Conservation (phyloP, 1,140 invertebrate genomes). For the Stegodyphus mimosarum region DNA sequence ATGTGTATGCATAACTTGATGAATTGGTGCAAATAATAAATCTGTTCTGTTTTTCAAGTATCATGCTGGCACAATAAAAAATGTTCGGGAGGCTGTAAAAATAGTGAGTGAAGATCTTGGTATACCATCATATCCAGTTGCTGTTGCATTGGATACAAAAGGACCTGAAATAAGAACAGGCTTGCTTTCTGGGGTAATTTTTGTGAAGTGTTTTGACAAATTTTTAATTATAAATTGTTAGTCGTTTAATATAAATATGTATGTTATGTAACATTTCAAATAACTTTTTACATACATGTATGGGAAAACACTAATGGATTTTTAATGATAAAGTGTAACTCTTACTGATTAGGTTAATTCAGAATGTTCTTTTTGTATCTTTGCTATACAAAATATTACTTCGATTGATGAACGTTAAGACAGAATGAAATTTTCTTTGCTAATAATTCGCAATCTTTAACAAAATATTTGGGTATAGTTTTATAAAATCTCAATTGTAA, state of each 20-base stretch:
- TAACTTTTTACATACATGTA: background rate
- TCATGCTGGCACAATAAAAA: constrained; percentile 89
- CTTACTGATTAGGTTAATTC: too few species aligned
- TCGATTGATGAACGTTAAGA: too few species aligned
- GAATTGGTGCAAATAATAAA: background rate
- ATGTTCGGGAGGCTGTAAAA: constrained; percentile 85
- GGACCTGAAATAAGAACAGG: constrained; percentile 98
- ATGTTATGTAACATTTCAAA: background rate
- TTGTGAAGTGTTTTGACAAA: background rate
- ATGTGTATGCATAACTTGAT: too few species aligned
- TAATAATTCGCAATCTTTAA: too few species aligned
- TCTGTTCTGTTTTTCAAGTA: constrained; percentile 71
- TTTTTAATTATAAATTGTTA: background rate
- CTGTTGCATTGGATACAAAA: constrained; percentile 97
- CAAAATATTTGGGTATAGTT: too few species aligned
- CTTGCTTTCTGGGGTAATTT: constrained; percentile 84
- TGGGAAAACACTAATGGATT: too few species aligned
- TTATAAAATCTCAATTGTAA: too few species aligned
- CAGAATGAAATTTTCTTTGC: too few species aligned
- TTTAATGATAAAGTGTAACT: too few species aligned
- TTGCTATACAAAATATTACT: too few species aligned
- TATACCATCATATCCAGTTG: constrained; percentile 80
- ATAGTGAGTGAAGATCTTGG: constrained; percentile 81
- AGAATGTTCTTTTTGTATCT: too few species aligned
- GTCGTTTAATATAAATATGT: background rate